Evolutionary conservation across 2,797 vertebrate species (phyloP), one percentile per base, ranked within the genome.

Genomic region (Ctenopoma kingsleyae): DNA sequence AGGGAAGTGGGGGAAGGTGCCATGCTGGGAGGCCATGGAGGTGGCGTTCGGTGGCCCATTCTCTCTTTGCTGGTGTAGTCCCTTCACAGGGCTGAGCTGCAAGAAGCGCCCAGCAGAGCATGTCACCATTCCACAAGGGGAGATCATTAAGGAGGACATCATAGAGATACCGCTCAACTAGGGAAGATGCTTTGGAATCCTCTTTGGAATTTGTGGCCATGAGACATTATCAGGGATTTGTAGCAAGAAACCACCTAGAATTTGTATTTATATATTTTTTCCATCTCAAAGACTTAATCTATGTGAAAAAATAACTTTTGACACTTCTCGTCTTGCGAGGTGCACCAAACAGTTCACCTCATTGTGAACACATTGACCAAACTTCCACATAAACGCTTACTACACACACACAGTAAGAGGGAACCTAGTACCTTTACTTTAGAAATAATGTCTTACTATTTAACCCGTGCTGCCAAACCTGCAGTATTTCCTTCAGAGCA

Each of bases 51-150:
- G 97, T 0, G 96, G 96, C 2, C 75, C 87, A 1, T 88, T 96
- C 44, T 97, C 97, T 53, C 83, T 93, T 58, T 84, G 88, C 57
- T 99, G 98, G 97, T 93, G 96, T 87, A 99, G 85, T 81, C 98
- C 98, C 3, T 97, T 99, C 70, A 81, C 96, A 0, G 88, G 92
- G 30, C 87, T 97, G 74, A 87, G 40, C 71, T 97, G 91, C 48
- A 55, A 67, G 83, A 90, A 22, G 54, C 58, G 58, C 0, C 73
- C 88, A 0, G 22, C 68, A 0, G 89, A 90, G 38, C 90, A 30
- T 0, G 22, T 80, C 3, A 15, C 52, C 16, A 30, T 91, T 52
- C 89, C 91, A 1, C 91, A 91, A 78, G 93, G 94, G 54, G 92
- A 93, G 40, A 93, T 94, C 83, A 91, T 93, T 13, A 85, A 93